A percentile compares a stretch with the other conserved stretches of the same genome.
These are phyloP conservation scores for Onychostoma macrolepis DNA, from an alignment of 2,113 vertebrate species.

Conservation along the genomic window DNA sequence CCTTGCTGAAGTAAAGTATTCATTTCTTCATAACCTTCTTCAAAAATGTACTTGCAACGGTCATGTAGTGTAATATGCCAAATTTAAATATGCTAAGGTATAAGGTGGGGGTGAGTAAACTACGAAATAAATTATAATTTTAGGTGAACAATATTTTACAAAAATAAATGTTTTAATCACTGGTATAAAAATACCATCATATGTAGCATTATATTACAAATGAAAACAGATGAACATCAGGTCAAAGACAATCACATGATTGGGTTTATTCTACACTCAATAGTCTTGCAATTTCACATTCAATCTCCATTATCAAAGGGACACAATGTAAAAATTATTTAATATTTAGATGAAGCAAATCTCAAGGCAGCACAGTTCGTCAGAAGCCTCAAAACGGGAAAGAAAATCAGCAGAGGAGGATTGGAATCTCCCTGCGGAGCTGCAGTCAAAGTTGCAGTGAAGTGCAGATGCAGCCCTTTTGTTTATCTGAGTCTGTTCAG, in stretches of 20 bases:
- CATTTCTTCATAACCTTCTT: too few relatives aligned
- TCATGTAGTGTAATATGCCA: background rate
- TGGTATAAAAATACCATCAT: background rate
- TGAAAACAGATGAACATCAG: background rate
- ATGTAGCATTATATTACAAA: background rate
- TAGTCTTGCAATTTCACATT: background rate
- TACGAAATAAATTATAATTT: background rate
- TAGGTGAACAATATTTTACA: background rate
- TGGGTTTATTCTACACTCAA: background rate
- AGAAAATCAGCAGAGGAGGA: slow-evolving; percentile 14
- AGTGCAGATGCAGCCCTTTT: slow-evolving; percentile 45
- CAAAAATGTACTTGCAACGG: background rate
- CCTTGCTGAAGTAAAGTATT: background rate
- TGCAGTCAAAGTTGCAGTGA: slow-evolving; percentile 26
- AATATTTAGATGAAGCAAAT: background rate
- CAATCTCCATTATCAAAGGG: background rate
- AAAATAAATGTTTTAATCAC: background rate
- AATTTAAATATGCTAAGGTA: background rate
- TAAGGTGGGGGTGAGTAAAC: background rate
- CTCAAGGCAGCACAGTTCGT: background rate
- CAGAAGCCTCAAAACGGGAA: background rate
- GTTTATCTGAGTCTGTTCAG: slow-evolving; percentile 40
- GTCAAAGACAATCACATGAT: background rate
- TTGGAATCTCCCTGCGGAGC: slow-evolving; percentile 37
- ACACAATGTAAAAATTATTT: background rate